These are phyloP conservation scores for Neodontobutis hainanensis DNA, from an alignment of 2,113 vertebrate genomes.

Conservation along the genomic window DNA sequence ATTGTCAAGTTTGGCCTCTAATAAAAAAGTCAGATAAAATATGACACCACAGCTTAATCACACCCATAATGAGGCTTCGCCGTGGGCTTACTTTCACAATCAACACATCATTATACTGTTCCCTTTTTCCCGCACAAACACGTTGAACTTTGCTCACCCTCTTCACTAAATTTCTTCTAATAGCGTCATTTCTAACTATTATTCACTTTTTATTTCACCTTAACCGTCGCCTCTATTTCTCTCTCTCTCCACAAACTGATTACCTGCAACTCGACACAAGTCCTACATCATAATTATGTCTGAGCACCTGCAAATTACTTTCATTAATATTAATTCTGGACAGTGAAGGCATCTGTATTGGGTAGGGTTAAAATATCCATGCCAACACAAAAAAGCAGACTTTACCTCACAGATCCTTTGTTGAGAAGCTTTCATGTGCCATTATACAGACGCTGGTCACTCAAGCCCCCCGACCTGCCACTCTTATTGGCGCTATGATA, in stretches of 20 bases:
- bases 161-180: slow-evolving; percentile 22
- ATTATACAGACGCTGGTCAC: neutral
- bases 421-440: neutral
- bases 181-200: slow-evolving; percentile 21
- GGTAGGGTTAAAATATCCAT: slow-evolving; percentile 57
- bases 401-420: neutral
- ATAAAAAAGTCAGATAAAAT: neutral
- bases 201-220: slow-evolving; percentile 34
- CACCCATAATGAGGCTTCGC: slow-evolving; percentile 25
- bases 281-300: slow-evolving; percentile 66
- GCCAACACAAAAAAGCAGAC: slow-evolving; percentile 15
- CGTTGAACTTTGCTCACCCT: slow-evolving; percentile 24
- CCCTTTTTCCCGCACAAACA: slow-evolving; percentile 12
- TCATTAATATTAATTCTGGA: slow-evolving; percentile 65
- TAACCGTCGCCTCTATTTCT: slow-evolving; percentile 27
- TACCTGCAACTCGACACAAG: slow-evolving; percentile 38
- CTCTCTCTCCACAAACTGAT: slow-evolving; percentile 42
- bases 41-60: slow-evolving; percentile 21
- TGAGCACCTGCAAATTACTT: slow-evolving; percentile 59
- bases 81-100: slow-evolving; percentile 32
- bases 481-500: neutral
- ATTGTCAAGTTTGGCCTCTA: slow-evolving; percentile 17
- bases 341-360: slow-evolving; percentile 54
- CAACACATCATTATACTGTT: slow-evolving; percentile 46
- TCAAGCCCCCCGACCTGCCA: neutral